Conservation (phyloP, 2,797 vertebrate genomes). For the Apodemus agrarius region DNA sequence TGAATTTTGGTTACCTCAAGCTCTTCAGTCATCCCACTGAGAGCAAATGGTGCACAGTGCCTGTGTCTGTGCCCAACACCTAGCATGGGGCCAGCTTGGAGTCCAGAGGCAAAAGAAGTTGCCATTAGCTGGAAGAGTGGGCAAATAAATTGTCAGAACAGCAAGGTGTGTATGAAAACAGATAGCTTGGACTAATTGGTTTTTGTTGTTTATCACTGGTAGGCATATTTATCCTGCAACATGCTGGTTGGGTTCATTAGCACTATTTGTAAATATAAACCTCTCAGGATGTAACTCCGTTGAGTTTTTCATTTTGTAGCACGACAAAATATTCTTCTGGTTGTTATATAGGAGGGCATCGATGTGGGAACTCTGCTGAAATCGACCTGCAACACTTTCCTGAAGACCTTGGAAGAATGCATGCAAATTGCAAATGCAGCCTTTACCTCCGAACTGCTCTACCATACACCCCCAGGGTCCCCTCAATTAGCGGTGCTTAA, state of each 20-base stretch:
- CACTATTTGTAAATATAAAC: not conserved
- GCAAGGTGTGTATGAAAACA: not conserved
- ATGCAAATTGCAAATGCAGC: slow-evolving; percentile 97
- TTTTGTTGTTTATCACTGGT: not conserved
- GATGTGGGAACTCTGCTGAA: slow-evolving; percentile 95
- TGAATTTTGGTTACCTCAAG: not conserved
- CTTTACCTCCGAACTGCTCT: slow-evolving; percentile 92
- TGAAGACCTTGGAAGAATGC: slow-evolving; percentile 98
- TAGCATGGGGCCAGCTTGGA: not conserved
- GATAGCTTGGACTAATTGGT: not conserved
- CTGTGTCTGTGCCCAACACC: too few species aligned
- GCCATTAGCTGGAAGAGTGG: not conserved
- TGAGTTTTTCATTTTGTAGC: slow-evolving; percentile 13
- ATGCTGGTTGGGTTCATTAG: not conserved
- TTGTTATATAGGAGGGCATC: slow-evolving; percentile 85
- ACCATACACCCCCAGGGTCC: slow-evolving; percentile 92
- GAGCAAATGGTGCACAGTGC: not conserved
- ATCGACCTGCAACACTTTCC: slow-evolving; percentile 97
- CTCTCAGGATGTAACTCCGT: not conserved
- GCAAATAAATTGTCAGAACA: not conserved
- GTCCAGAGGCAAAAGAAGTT: not conserved
- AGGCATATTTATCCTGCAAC: not conserved
- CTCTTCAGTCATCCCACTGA: not conserved
- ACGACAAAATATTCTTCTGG: slow-evolving; percentile 51
- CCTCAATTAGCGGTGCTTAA: slow-evolving; percentile 93